Conservation (phyloP, 2,888 invertebrate genomes). For the Himalopsyche anomala region DNA sequence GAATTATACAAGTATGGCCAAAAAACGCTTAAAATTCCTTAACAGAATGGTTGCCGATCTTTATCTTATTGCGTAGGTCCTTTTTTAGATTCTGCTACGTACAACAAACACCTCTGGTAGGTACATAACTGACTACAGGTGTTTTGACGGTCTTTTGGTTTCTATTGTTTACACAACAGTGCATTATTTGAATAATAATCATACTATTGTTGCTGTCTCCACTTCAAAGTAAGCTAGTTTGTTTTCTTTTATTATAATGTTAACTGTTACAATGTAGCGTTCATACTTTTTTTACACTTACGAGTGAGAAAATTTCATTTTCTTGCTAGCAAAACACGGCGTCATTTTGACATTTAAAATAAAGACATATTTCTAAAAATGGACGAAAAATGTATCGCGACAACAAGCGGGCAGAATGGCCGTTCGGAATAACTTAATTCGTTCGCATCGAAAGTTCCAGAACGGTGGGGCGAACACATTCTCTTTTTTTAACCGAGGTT, state of each 20-base stretch:
- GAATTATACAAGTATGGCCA: background rate
- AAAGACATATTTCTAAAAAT: constrained; percentile 16
- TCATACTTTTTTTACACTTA: background rate
- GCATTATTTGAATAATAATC: constrained; percentile 27
- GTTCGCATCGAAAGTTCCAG: constrained; percentile 44
- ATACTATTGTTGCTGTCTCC: constrained; percentile 27
- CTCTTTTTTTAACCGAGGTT: constrained; percentile 34
- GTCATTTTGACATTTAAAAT: background rate
- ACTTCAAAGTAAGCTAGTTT: constrained; percentile 24
- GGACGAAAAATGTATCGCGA: background rate
- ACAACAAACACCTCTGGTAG: constrained; percentile 40
- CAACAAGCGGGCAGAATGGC: background rate
- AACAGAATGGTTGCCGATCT: background rate
- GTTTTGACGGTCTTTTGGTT: constrained; percentile 40
- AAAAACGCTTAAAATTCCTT: background rate
- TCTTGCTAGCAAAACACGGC: background rate
- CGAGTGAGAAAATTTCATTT: constrained; percentile 8
- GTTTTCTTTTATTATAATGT: constrained; percentile 7
- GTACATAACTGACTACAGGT: constrained; percentile 39
- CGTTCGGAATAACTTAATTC: constrained; percentile 42
- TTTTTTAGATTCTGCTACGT: constrained; percentile 35
- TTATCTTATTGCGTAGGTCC: constrained; percentile 31
- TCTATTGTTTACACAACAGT: background rate
- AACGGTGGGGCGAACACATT: constrained; percentile 41
- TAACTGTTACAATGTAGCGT: background rate